phyloP scores from a whole-genome alignment of 1,140 invertebrate genomes.

The Pogonomyrmex californicus region DNA sequence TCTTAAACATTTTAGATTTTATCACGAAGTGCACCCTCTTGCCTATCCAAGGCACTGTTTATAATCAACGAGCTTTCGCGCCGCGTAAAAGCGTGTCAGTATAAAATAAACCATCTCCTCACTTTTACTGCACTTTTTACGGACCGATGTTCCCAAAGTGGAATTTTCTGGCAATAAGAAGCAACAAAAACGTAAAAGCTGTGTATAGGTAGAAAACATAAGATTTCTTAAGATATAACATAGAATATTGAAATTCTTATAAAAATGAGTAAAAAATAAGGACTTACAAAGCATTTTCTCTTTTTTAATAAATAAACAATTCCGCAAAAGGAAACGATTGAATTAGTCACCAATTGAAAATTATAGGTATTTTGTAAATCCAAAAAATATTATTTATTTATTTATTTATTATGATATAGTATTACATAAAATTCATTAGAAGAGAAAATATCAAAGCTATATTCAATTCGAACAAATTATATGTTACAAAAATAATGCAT shows the following conservation, averaged over 20 bases:
- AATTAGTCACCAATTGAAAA: not conserved
- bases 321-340: not conserved
- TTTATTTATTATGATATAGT: not conserved
- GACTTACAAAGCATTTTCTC: not conserved
- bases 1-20: slow-evolving; percentile 76
- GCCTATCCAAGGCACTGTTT: slow-evolving; percentile 26
- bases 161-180: slow-evolving; percentile 28
- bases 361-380: not conserved
- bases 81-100: slow-evolving; percentile 45
- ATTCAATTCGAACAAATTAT: not conserved
- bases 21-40: slow-evolving; percentile 57
- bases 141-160: slow-evolving; percentile 31
- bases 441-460: not conserved
- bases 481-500: not conserved
- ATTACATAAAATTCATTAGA: not conserved
- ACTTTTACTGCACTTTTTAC: slow-evolving; percentile 52
- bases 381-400: not conserved
- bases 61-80: slow-evolving; percentile 58
- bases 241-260: not conserved
- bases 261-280: not conserved
- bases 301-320: not conserved
- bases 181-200: slow-evolving; percentile 4
- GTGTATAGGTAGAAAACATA: not conserved
- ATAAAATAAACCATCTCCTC: slow-evolving; percentile 51
- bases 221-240: not conserved